Evolutionary conservation across 2,797 vertebrate genomes (phyloP), one percentile per base, ranked within the genome.

Genomic region (Eulemur albifrons): DNA sequence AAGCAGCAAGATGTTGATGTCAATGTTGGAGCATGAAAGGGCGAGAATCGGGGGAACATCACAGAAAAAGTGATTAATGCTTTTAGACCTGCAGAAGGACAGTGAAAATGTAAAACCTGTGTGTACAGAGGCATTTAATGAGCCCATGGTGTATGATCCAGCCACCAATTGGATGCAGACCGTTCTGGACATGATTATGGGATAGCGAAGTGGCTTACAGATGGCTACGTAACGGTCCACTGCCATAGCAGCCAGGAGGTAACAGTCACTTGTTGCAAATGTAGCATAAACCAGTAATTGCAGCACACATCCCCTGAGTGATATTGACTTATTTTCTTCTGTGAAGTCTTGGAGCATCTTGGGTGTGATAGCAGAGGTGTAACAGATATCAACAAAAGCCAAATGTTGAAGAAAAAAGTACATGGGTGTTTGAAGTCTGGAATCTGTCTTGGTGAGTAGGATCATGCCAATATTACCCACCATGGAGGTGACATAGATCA

Each of bases 321-420:
- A 93, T 81, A 97, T 95, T 0, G 85, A 90, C 1, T 83, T 93
- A 32, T 93, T 61, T 70, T 54, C 30, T 30, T 27, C 14, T 27
- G 90, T 35, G 32, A 97, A 87, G 63, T 80, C 94, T 32, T 92
- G 48, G 5, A 98, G 45, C 95, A 96, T 96, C 73, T 97, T 97
- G 43, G 94, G 96, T 40, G 96, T 96, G 63, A 97, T 72, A 75
- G 91, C 85, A 2, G 93, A 95, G 12, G 59, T 83, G 69, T 82
- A 96, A 48, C 92, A 97, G 70, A 93, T 65, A 5, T 95, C 95
- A 76, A 93, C 83, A 81, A 97, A 94, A 76, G 95, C 96, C 69
- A 98, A 65, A 67, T 96, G 59, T 35, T 94, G 54, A 72, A 97
- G 76, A 32, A 96, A 96, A 88, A 96, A 96, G 92, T 96, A 97